Evolutionary conservation across 2,888 invertebrate genomes (phyloP), one percentile per base, ranked within the genome.

Genomic region (Cylloceria caligata): DNA sequence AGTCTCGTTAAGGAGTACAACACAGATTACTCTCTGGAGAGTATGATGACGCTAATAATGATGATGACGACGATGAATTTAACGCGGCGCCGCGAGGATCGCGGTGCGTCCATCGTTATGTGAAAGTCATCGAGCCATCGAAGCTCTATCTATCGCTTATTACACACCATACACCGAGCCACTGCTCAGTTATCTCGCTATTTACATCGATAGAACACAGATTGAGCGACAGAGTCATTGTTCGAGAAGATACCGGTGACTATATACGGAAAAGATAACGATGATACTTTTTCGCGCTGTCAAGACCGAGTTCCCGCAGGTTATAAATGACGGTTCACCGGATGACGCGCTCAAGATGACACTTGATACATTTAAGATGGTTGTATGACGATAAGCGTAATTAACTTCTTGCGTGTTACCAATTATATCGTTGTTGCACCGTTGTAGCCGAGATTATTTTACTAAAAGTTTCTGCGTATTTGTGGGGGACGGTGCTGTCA

Each of bases 151-250:
- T 69, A 71, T 74, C 78, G 78, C 64, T 69, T 52, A 78, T 78
- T 81, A 49, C 42, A 55, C 24, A 57, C 30, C 30, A 64, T 57
- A 67, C 60, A 34, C 19, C 27, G 34, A 11, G 24, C 39, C 72
- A 30, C 57, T 34, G 27, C 62, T n/a, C 27, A 49, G 42, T 77
- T 82, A 82, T 82, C 81, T 82, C 60, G 74, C 42, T 65, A 71
- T 78, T 82, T 75, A 49, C 71, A 82, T 82, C 81, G 78, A 65
- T 78, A 21, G 65, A 34, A 39, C 27, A 42, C 49, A 69, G 74
- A 77, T 77, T 71, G 81, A 42, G 49, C 47, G 71, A 65, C 78
- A 42, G 24, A 65, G 65, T 82, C 71, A 47, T 82, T 78, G 78
- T 60, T 47, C 60, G 39, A 39, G 19, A 27, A 45, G 60, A 16